phyloP scores from a whole-genome alignment of 1,140 invertebrate species.

The Drosophila equinoxialis region DNA sequence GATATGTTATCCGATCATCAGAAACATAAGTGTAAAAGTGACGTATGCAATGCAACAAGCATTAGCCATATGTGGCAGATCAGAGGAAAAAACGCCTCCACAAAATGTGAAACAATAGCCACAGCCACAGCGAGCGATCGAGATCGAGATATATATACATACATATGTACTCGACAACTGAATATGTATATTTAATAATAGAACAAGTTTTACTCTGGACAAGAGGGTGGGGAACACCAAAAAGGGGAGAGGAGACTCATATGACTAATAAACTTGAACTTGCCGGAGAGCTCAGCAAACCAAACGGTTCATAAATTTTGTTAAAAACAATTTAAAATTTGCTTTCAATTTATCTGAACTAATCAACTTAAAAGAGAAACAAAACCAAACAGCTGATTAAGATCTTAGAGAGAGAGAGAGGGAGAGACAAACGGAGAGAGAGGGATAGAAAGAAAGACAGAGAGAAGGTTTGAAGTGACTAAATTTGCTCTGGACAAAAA shows the following conservation, averaged over 20 bases:
- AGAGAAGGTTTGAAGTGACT: no score
- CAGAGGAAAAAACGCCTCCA: slow-evolving; percentile 53
- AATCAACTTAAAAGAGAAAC: slow-evolving; percentile 2
- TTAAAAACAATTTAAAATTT: slow-evolving; percentile 48
- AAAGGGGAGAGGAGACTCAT: slow-evolving; percentile 19
- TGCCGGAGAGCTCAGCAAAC: slow-evolving; percentile 30
- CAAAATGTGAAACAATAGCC: slow-evolving; percentile 15
- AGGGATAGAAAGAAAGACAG: no score
- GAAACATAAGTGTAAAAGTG: slow-evolving; percentile 27
- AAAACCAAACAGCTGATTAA: slow-evolving; percentile 8
- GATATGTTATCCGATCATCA: not conserved
- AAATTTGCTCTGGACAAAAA: no score
- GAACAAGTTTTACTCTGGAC: slow-evolving; percentile 30
- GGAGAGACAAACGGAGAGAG: no score
- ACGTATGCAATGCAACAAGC: slow-evolving; percentile 36
- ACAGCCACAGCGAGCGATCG: not conserved
- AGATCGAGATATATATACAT: not conserved
- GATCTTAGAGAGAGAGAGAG: not conserved
- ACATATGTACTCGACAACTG: slow-evolving; percentile 23
- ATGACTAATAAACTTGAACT: slow-evolving; percentile 78
- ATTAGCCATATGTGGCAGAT: slow-evolving; percentile 73
- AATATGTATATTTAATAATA: slow-evolving; percentile 74
- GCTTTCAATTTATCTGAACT: slow-evolving; percentile 9
- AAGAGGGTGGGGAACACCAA: not conserved
- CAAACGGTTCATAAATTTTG: slow-evolving; percentile 3